Evolutionary conservation across 2,797 vertebrate species (phyloP), one percentile per base, ranked within the genome.

Genomic region (Gouania willdenowi): DNA sequence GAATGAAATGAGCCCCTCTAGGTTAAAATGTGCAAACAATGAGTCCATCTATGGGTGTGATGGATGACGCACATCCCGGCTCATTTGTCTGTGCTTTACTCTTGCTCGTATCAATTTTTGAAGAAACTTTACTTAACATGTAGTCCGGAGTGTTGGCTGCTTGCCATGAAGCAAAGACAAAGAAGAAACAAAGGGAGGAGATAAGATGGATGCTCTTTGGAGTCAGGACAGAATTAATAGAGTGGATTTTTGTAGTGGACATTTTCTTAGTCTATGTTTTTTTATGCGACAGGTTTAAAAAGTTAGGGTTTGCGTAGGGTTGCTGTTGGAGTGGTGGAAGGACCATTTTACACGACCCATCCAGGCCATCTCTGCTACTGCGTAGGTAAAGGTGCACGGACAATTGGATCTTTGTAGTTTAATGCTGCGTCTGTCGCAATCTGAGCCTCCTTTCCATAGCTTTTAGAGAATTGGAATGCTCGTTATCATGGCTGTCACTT

Each of bases 21-120:
- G 84, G 83, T 82, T 85, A 78, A 82, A 85, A 88, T 88, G 60
- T 85, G 59, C 55, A 87, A 87, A 88, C 55, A 88, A 87, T 87
- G 68, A 76, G 36, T 26, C 14, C n/a, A 59, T 77, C 37, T 67
- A 21, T 44, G 25, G 48, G 23, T 4, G 43, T 78, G 54, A 82
- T 75, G 78, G 76, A 83, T 48, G 39, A 79, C 50, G 56, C 43
- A 48, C 18, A 75, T 43, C 36, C 32, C 48, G 46, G 67, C 41
- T 39, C 77, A 77, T 81, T 81, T 79, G 69, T 81, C 71, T 79
- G 48, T 67, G 77, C 68, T 79, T 79, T 81, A 52, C 42, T 20
- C 52, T 66, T 37, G 24, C 48, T 12, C 1, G 28, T 55, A 70
- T 70, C 72, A 80, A 66, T 66, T 73, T 73, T 70, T 71, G 55